Evolutionary conservation across 2,888 invertebrate genomes (phyloP).

Genomic region (Polia nebulosa): DNA sequence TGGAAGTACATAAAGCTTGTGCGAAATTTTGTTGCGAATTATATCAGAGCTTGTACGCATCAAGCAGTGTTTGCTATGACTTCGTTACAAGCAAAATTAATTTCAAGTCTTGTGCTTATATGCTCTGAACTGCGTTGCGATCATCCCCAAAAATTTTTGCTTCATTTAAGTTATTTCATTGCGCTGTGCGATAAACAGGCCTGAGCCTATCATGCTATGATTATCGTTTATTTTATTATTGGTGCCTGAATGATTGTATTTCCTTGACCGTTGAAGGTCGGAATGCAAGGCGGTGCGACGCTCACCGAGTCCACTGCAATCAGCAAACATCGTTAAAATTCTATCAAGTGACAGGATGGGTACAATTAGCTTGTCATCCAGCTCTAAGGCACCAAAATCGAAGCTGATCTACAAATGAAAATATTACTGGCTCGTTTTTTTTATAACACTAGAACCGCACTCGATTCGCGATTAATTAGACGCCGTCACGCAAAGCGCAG

Average conservation of each 20-base stretch:
- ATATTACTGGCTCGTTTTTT: conserved; percentile 49
- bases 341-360: conserved; percentile 70
- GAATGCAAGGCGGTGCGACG: conserved; percentile 81
- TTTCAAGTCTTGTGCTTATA: conserved; percentile 54
- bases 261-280: conserved; percentile 88
- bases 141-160: conserved; percentile 61
- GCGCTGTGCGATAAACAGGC: conserved; percentile 83
- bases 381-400: conserved; percentile 27
- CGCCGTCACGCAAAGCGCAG: conserved; percentile 78
- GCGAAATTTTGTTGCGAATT: conserved; percentile 82
- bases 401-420: conserved; percentile 30
- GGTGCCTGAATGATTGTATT: conserved; percentile 84
- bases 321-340: conserved; percentile 74
- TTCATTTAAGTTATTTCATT: conserved; percentile 65
- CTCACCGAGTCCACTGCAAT: conserved; percentile 77
- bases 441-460: conserved; percentile 44
- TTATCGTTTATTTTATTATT: conserved; percentile 82
- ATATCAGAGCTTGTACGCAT: conserved; percentile 63
- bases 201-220: conserved; percentile 76
- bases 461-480: conserved; percentile 69
- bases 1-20: conserved; percentile 71
- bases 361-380: conserved; percentile 45
- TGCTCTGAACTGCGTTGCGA: conserved; percentile 79
- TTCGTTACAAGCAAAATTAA: conserved; percentile 5
- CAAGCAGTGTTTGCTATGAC: conserved; percentile 1